These are phyloP conservation scores for Scrobipalpa atriplicella DNA, from an alignment of 2,888 invertebrate species.

Conservation along the genomic window DNA sequence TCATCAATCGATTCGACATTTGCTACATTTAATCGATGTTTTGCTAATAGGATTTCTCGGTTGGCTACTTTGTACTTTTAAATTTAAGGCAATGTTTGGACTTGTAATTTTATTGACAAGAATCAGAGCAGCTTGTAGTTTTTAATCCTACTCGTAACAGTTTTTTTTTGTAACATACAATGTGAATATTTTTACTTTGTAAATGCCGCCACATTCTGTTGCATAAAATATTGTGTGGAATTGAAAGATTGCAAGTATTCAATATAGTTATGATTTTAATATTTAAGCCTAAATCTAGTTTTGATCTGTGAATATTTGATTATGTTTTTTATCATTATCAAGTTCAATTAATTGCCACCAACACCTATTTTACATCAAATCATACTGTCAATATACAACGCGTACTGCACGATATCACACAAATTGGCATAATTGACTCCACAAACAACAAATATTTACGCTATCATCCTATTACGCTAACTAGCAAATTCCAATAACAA, in stretches of 20 bases:
- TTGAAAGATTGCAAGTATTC: too few species aligned
- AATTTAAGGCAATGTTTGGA: neutral
- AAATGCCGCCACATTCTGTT: too few species aligned
- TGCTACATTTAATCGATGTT: conserved; percentile 3
- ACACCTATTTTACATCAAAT: neutral
- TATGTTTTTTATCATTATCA: too few species aligned
- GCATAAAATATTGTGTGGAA: too few species aligned
- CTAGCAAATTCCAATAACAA: conserved; percentile 22
- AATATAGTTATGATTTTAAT: too few species aligned
- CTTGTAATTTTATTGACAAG: neutral
- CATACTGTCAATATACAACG: neutral
- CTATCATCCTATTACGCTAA: conserved; percentile 13
- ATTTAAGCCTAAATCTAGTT: too few species aligned
- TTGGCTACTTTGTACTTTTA: neutral
- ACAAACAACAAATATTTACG: conserved; percentile 19
- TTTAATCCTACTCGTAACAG: too few species aligned
- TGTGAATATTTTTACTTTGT: too few species aligned
- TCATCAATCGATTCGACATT: conserved; percentile 11
- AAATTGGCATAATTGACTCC: neutral
- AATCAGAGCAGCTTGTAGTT: neutral
- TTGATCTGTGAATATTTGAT: too few species aligned
- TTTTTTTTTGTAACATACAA: too few species aligned
- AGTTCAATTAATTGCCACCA: neutral
- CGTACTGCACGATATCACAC: too few species aligned
- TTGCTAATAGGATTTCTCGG: conserved; percentile 4